Conservation (phyloP, 1,140 invertebrate species). For the Dreissena rostriformis region DNA sequence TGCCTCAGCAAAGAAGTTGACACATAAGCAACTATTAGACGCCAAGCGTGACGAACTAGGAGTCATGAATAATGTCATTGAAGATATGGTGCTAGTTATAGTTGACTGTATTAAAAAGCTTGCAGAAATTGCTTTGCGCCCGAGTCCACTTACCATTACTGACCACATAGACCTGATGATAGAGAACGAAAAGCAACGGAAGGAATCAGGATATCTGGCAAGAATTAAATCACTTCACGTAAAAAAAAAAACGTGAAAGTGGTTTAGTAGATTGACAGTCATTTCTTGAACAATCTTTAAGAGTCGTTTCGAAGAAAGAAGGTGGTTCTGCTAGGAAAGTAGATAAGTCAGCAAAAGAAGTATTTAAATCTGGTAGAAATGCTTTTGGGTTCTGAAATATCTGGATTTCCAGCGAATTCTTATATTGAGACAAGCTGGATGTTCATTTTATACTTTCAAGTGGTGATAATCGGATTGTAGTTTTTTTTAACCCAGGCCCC, state of each 20-base stretch:
- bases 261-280: too few relatives aligned
- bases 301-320: too few relatives aligned
- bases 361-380: neutral
- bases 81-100: neutral
- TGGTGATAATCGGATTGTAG: too few relatives aligned
- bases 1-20: neutral
- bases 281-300: too few relatives aligned
- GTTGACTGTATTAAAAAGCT: slow-evolving; percentile 21
- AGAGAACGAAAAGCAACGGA: slow-evolving; percentile 7
- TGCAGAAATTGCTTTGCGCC: slow-evolving; percentile 6
- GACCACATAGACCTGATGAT: slow-evolving; percentile 29
- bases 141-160: neutral
- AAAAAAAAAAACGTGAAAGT: neutral
- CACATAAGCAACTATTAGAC: slow-evolving; percentile 18
- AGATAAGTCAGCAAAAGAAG: too few relatives aligned
- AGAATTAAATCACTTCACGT: neutral
- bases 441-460: too few relatives aligned
- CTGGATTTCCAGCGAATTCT: too few relatives aligned
- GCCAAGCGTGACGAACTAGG: neutral
- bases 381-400: neutral
- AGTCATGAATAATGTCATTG: neutral
- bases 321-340: too few relatives aligned
- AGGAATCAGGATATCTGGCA: slow-evolving; percentile 1
- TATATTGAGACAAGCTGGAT: too few relatives aligned
- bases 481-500: too few relatives aligned